Evolutionary conservation across 2,113 vertebrate species (phyloP).

Genomic region (Cololabis saira): DNA sequence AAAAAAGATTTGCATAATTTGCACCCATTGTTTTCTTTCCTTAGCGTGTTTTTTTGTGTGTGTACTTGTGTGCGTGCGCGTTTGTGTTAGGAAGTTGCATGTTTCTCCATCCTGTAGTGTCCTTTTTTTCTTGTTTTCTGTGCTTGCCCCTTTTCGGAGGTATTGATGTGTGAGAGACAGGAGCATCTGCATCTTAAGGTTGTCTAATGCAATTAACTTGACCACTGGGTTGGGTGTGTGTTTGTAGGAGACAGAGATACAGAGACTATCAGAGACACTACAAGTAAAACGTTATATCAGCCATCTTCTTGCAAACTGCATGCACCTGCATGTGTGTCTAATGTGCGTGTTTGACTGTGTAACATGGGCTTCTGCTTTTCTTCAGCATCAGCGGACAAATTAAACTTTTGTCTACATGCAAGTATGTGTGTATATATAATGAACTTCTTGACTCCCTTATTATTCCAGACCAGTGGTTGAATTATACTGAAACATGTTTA

Average conservation of each 20-base stretch:
- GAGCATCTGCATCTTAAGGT: conserved; percentile 67
- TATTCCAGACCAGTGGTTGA: conserved; percentile 73
- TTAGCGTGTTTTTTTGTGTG: too few relatives aligned
- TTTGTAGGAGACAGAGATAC: conserved; percentile 9
- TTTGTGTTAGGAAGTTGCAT: not conserved
- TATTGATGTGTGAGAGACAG: conserved; percentile 72
- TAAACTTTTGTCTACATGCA: conserved; percentile 28
- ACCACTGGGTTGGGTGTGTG: conserved; percentile 58
- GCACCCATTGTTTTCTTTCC: too few relatives aligned
- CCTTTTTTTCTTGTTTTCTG: conserved; percentile 49
- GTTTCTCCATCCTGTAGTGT: conserved; percentile 17
- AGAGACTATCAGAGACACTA: conserved; percentile 10
- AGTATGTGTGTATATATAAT: conserved; percentile 44
- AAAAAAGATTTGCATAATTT: too few relatives aligned
- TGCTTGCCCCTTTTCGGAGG: conserved; percentile 46
- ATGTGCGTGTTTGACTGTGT: not conserved
- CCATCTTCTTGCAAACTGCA: not conserved
- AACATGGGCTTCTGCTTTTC: conserved; percentile 42
- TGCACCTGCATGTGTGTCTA: conserved; percentile 1
- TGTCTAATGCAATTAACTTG: conserved; percentile 70
- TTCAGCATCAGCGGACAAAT: conserved; percentile 51
- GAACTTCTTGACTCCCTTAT: conserved; percentile 61
- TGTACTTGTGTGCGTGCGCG: not conserved
- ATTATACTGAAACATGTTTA: conserved; percentile 57
- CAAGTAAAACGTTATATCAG: conserved; percentile 10